A percentile compares a stretch with the other conserved stretches of the same genome.
phyloP scores from a whole-genome alignment of 2,113 vertebrate genomes.

The Callipepla californica region DNA sequence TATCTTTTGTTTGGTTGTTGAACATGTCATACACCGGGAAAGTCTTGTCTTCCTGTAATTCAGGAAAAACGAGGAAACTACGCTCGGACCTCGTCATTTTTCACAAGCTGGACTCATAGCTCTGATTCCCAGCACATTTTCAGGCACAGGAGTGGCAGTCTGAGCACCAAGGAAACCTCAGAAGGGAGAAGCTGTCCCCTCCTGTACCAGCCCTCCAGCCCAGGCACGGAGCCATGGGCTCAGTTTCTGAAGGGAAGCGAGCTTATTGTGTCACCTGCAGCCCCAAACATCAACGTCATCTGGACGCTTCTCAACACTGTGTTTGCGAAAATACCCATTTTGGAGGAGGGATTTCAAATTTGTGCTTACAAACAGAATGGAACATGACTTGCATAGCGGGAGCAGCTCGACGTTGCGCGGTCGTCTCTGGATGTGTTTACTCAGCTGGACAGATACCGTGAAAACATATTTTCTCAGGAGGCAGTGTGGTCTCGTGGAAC shows the following conservation, averaged over 20 bases:
- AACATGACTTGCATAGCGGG: constrained; percentile 29
- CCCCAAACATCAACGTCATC: neutral
- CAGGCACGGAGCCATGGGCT: neutral
- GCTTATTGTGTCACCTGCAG: neutral
- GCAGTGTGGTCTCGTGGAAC: constrained; percentile 50
- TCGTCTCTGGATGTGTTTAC: constrained; percentile 59
- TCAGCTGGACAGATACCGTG: constrained; percentile 64
- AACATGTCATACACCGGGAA: neutral
- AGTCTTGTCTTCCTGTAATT: neutral
- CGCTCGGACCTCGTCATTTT: neutral
- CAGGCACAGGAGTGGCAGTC: neutral
- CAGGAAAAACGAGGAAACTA: neutral
- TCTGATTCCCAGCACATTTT: neutral
- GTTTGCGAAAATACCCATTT: constrained; percentile 22
- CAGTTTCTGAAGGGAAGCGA: neutral
- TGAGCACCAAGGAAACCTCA: rapidly evolving
- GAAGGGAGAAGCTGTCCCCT: neutral
- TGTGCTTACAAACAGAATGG: constrained; percentile 56
- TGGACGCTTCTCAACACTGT: neutral
- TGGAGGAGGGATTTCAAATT: constrained; percentile 7
- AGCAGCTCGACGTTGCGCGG: constrained; percentile 36
- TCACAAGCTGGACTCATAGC: neutral
- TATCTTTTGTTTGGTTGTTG: neutral
- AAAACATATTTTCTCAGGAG: constrained; percentile 60
- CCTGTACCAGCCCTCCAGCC: neutral